Evolutionary conservation across 2,888 invertebrate genomes (phyloP), one percentile per base, ranked within the genome.

Genomic region (Palloptera scutellata): DNA sequence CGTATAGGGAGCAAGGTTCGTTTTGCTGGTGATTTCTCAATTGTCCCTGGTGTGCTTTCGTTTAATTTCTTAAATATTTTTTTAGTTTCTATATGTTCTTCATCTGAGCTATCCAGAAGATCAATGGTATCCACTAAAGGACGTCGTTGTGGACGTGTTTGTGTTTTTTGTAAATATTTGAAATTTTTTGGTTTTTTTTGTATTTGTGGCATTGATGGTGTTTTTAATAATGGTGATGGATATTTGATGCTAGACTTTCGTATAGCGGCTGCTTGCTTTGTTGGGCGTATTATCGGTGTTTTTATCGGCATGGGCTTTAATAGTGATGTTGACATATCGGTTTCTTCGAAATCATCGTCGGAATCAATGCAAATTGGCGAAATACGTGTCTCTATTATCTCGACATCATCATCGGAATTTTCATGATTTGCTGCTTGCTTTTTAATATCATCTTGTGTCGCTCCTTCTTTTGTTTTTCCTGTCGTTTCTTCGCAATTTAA

Each of bases 351-450:
- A 30, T 76, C 76, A 1, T 77, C 77, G 57, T 78, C 78, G 2
- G 78, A 76, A 66, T 77, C 77, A 40, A 78, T 67, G 51, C 77
- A 77, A 66, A 78, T 78, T 0, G 78, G 78, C 1, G 78, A 78
- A 48, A 75, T 72, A 8, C 76, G 75, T 1, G 72, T 73, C 65
- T 78, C 78, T 17, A 78, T 74, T 11, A 78, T 70, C 41, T 77
- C 71, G 3, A 78, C 78, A 64, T 78, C 78, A 55, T 78, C 78
- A 54, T 77, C 76, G 19, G 75, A 75, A 1, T 72, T 71, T 20
- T 70, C 70, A 5, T 71, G 68, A 13, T 69, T 67, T 5, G 59
- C 52, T 30, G 42, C 57, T 13, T 52, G 15, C 42, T 54, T 15
- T n/a, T 17, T 1, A 15, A 8, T 52, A 53, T 30, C 61, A 4